These are phyloP conservation scores for Daktulosphaira vitifoliae DNA, from an alignment of 1,140 invertebrate species.

Conservation along the genomic window DNA sequence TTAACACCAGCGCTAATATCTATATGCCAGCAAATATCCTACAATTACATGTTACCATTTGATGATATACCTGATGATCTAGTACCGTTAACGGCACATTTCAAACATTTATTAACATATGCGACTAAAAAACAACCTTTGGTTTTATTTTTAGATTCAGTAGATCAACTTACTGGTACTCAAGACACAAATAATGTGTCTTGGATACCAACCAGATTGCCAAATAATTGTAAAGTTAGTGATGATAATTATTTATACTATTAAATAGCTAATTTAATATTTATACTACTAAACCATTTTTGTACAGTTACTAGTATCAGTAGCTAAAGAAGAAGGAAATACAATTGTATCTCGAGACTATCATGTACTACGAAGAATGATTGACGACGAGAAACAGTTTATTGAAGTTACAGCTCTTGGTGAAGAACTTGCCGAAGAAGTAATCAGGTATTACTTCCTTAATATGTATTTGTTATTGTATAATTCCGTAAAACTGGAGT, in stretches of 20 bases:
- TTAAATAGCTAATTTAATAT: neutral
- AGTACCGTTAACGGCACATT: slow-evolving; percentile 88
- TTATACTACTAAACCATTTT: neutral
- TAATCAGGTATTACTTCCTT: slow-evolving; percentile 59
- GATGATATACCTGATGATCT: slow-evolving; percentile 92
- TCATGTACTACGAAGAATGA: slow-evolving; percentile 75
- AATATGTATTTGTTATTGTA: too few species aligned
- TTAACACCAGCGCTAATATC: slow-evolving; percentile 89
- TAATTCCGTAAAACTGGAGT: too few species aligned
- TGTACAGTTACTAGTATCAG: slow-evolving; percentile 74
- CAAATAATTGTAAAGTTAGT: slow-evolving; percentile 77
- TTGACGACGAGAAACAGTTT: slow-evolving; percentile 82
- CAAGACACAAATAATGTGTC: slow-evolving; percentile 91
- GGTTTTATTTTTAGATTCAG: slow-evolving; percentile 80
- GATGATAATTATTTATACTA: too few species aligned
- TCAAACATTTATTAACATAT: slow-evolving; percentile 82
- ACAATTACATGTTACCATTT: slow-evolving; percentile 86
- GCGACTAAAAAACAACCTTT: slow-evolving; percentile 73
- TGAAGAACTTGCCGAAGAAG: slow-evolving; percentile 85
- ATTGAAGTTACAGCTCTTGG: slow-evolving; percentile 86
- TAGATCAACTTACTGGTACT: slow-evolving; percentile 90
- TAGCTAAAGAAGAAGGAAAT: slow-evolving; percentile 77
- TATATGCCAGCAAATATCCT: slow-evolving; percentile 92
- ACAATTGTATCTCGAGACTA: slow-evolving; percentile 78
- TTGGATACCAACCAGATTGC: slow-evolving; percentile 87